phyloP scores from a whole-genome alignment of 1,140 invertebrate species.

The Idris sp. region DNA sequence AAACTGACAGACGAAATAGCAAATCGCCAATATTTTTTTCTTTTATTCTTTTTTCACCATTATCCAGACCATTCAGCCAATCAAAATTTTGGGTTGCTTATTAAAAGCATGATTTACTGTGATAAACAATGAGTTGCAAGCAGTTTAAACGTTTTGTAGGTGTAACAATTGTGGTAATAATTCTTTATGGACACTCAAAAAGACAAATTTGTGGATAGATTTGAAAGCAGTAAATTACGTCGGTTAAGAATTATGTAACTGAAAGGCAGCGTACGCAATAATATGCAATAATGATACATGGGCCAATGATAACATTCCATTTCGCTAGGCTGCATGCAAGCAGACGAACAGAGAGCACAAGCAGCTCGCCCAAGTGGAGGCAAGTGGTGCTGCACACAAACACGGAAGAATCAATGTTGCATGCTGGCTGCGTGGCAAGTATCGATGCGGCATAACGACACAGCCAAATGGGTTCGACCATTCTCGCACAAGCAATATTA shows the following conservation, averaged over 20 bases:
- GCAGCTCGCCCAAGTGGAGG: constrained; percentile 31
- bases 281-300: constrained; percentile 71
- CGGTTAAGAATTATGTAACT: constrained; percentile 71
- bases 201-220: constrained; percentile 63
- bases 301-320: constrained; percentile 72
- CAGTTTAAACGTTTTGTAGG: constrained; percentile 31
- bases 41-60: constrained; percentile 25
- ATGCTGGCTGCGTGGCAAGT: constrained; percentile 67
- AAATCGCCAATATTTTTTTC: constrained; percentile 4
- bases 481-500: constrained; percentile 74
- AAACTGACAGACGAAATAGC: constrained; percentile 14
- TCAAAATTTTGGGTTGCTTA: constrained; percentile 38
- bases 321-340: constrained; percentile 61
- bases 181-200: constrained; percentile 58
- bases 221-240: constrained; percentile 51
- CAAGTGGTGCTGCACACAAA: not conserved
- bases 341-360: constrained; percentile 7
- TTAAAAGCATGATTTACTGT: constrained; percentile 47
- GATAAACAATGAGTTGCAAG: constrained; percentile 27
- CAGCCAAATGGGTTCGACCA: constrained; percentile 72
- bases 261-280: constrained; percentile 61
- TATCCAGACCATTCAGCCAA: constrained; percentile 9
- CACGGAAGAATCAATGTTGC: constrained; percentile 59
- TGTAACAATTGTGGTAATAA: constrained; percentile 59
- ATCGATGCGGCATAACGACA: constrained; percentile 72